A percentile compares a stretch with the other conserved stretches of the same genome.
Conservation (phyloP, 2,888 invertebrate species). For the Aspidapion aeneum region DNA sequence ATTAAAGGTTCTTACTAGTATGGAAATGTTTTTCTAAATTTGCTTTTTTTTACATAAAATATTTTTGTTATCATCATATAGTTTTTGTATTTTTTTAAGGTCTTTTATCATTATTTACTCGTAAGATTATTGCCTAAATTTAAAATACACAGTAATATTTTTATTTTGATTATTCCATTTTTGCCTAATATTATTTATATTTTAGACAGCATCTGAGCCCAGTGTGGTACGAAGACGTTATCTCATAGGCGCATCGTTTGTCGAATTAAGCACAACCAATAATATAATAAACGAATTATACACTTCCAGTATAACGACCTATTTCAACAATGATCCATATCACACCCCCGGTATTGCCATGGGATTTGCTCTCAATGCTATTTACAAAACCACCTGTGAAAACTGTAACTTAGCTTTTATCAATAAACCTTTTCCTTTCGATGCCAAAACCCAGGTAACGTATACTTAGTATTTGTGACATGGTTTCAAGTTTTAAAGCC, state of each 20-base stretch:
- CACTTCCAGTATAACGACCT: slow-evolving; percentile 52
- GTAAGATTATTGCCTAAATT: too few relatives aligned
- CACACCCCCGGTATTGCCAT: slow-evolving; percentile 69
- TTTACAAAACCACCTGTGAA: slow-evolving; percentile 48
- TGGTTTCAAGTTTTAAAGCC: too few relatives aligned
- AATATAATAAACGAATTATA: not conserved
- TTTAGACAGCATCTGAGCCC: slow-evolving; percentile 26
- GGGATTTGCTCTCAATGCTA: slow-evolving; percentile 59
- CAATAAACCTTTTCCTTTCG: slow-evolving; percentile 69
- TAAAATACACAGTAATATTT: too few relatives aligned
- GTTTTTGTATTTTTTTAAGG: too few relatives aligned
- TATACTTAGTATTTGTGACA: too few relatives aligned
- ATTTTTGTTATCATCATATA: too few relatives aligned
- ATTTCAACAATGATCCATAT: slow-evolving; percentile 78
- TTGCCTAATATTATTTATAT: too few relatives aligned
- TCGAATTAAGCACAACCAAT: slow-evolving; percentile 22
- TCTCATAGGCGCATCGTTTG: slow-evolving; percentile 57
- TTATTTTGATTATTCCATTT: too few relatives aligned
- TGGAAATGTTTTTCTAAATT: too few relatives aligned
- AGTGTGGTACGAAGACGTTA: slow-evolving; percentile 43
- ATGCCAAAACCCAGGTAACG: slow-evolving; percentile 54
- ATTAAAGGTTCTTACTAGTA: too few relatives aligned
- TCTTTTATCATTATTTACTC: too few relatives aligned
- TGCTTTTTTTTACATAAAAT: too few relatives aligned
- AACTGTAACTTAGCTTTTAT: slow-evolving; percentile 42